A percentile compares a stretch with the other conserved stretches of the same genome.
These are phyloP conservation scores for Chionomys nivalis DNA, from an alignment of 2,113 vertebrate genomes.

Conservation along the genomic window DNA sequence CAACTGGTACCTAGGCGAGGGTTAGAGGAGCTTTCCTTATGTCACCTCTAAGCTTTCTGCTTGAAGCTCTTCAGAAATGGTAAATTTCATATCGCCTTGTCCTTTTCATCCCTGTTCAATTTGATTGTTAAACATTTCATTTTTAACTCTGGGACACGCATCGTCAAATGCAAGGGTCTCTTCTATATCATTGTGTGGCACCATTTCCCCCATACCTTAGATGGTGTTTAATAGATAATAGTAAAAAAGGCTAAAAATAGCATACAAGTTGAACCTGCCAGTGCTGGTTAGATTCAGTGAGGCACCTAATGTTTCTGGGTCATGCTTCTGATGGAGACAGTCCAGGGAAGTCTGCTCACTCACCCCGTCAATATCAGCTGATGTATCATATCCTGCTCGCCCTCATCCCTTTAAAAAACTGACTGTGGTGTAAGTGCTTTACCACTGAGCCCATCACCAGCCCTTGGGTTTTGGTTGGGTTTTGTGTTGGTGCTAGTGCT, in stretches of 20 bases:
- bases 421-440: no score
- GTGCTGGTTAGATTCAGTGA: not conserved
- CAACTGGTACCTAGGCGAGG: not conserved
- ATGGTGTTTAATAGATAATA: slow-evolving; percentile 47
- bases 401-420: not conserved
- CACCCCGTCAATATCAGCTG: not conserved
- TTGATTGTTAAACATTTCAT: not conserved
- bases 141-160: not conserved
- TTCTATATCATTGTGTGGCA: not conserved
- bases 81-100: not conserved
- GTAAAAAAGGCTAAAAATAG: not conserved
- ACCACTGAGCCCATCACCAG: not conserved
- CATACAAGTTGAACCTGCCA: not conserved
- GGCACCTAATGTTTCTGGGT: not conserved
- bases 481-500: not conserved
- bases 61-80: not conserved
- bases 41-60: slow-evolving; percentile 12
- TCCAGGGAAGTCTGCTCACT: not conserved
- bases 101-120: not conserved
- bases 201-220: not conserved
- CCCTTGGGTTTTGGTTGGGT: not conserved
- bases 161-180: not conserved
- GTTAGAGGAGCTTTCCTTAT: not conserved
- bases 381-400: not conserved
- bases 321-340: not conserved